Evolutionary conservation across 2,797 vertebrate genomes (phyloP), one percentile per base, ranked within the genome.

Genomic region (Heterohyrax brucei): DNA sequence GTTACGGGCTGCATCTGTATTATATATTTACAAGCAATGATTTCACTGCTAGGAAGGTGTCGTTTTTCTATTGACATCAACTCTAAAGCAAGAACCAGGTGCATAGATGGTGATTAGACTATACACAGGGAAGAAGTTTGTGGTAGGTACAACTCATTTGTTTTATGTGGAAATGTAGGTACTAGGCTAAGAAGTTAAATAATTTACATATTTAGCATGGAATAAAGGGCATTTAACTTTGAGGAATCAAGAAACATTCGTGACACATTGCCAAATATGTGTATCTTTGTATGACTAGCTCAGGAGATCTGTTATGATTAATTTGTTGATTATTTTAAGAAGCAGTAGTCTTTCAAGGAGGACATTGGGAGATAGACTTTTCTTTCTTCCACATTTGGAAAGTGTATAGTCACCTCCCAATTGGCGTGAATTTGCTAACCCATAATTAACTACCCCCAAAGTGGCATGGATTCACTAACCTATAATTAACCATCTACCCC

Each of bases 271-370:
- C 13, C 77, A 89, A 78, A 89, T 22, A 62, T 76, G 2, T 76
- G 3, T 46, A 2, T 28, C 21, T 78, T 76, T 94, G 18, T 83
- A 30, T 53, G 66, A 78, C 21, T 39, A 62, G 14, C 56, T 64
- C 12, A 33, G 77, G n/a, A 92, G 59, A 83, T 75, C 30, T 75
- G 8, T 78, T 3, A 44, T 78, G 66, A 93, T 56, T 62, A 21
- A 94, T 87, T 87, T 83, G 50, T 18, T 94, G 50, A 39, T 79
- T 96, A 24, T 90, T 89, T 53, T 9, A 87, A 62, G 62, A 33
- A 87, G 59, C 59, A 61, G 59, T 61, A 61, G 59, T 61, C 18
- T 61, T 61, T 61, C 59, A 61, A 80, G 44, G 56, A 14, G 19
- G 16, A 80, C n/a, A 94, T 10, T 46, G 7, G 46, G n/a, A 88